Conservation (phyloP, 2,888 invertebrate species). For the Maniola hyperantus region DNA sequence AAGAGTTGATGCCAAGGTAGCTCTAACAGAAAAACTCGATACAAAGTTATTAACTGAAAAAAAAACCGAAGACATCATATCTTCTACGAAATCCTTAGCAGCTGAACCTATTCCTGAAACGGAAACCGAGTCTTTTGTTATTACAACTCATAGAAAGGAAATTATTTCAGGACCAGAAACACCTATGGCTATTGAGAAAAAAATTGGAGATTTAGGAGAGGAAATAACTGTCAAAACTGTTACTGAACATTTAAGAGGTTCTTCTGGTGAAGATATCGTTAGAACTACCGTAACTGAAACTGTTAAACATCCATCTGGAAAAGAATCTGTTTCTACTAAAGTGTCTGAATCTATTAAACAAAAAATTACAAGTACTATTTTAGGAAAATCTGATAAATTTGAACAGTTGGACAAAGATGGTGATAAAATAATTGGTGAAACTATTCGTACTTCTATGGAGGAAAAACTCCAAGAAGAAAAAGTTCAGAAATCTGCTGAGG, state of each 20-base stretch:
- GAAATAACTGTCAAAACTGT: slow-evolving; percentile 20
- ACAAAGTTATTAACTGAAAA: not conserved
- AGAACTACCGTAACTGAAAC: slow-evolving; percentile 30
- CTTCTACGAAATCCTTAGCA: not conserved
- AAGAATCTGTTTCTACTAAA: slow-evolving; percentile 18
- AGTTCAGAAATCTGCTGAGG: slow-evolving; percentile 13
- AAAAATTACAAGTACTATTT: not conserved
- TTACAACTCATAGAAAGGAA: not conserved
- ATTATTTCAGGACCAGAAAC: not conserved
- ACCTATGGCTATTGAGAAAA: not conserved
- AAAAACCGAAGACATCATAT: not conserved
- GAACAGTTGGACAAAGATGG: not conserved
- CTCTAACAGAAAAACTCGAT: not conserved
- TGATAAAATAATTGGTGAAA: not conserved
- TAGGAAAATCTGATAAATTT: not conserved
- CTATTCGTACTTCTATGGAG: not conserved
- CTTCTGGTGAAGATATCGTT: slow-evolving; percentile 20
- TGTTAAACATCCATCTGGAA: slow-evolving; percentile 23
- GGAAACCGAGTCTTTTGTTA: not conserved
- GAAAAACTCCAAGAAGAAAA: not conserved
- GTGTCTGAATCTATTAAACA: slow-evolving; percentile 8
- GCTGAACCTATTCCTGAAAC: not conserved
- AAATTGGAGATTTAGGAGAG: slow-evolving; percentile 19
- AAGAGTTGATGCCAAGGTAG: not conserved
- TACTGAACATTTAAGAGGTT: slow-evolving; percentile 7